Evolutionary conservation across 2,888 invertebrate genomes (phyloP).

Genomic region (Nemoura dubitans): DNA sequence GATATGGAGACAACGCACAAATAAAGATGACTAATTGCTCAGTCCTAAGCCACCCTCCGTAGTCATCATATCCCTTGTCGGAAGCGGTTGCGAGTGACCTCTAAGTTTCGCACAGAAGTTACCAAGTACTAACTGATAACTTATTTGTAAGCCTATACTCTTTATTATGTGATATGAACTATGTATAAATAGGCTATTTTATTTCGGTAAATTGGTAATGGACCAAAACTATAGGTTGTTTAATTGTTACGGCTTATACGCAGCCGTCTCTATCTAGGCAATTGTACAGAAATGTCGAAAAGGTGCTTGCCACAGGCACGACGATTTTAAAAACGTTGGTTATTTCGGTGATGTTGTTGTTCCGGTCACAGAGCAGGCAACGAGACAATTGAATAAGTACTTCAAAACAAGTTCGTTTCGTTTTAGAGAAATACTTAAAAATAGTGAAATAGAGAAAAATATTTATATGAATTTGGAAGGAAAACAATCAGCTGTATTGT

Average conservation of each 20-base stretch:
- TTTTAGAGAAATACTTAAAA: not conserved
- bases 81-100: conserved; percentile 29
- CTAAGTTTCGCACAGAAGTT: conserved; percentile 43
- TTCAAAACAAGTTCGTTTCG: not conserved
- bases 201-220: conserved; percentile 16
- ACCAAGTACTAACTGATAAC: not conserved
- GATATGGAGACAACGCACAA: not conserved
- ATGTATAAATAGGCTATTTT: not conserved
- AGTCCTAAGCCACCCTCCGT: not conserved
- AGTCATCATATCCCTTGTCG: conserved; percentile 3
- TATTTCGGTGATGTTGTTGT: not conserved
- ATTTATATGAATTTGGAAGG: not conserved
- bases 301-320: not conserved
- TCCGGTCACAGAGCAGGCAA: not conserved
- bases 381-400: not conserved
- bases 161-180: conserved; percentile 25
- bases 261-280: not conserved
- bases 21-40: not conserved
- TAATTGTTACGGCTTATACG: not conserved
- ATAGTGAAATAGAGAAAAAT: conserved; percentile 2
- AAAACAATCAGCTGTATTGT: not conserved
- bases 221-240: conserved; percentile 36
- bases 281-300: not conserved
- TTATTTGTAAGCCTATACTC: conserved; percentile 9
- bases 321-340: not conserved